Evolutionary conservation across 2,888 invertebrate species (phyloP), one percentile per base, ranked within the genome.

Genomic region (Ochropleura leucogaster): DNA sequence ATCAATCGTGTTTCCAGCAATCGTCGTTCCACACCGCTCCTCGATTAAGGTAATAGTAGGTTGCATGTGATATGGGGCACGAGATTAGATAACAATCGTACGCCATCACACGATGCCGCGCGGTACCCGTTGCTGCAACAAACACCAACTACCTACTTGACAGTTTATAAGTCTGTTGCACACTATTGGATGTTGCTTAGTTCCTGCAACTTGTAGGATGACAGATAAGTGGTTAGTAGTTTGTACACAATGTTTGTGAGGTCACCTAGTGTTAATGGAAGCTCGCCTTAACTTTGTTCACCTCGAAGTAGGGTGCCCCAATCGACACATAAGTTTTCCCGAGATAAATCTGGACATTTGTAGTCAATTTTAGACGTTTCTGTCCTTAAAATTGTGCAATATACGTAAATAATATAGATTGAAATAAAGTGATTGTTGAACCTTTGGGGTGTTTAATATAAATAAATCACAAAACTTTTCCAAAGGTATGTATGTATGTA

Each of bases 61-160:
- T 67, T 80, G 80, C 66, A 72, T 80, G 80, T 63, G 80, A 80
- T 63, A 80, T 80, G 40, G 66, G 53, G 57, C 74, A 63, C 30
- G 30, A 80, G 74, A 80, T 78, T 67, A 78, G 78, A 80, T 80
- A 18, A 40, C 44, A 53, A 80, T 80, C 78, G 18, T 12, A 12
- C 42, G 51, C 55, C 42, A 67, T 66, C 20, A 40, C 60, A 53
- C 60, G 44, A 30, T 30, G 44, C 60, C 63, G 44, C 40, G n/a
- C 64, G 46, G 30, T 20, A 30, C 44, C 46, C 42, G 64, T 59
- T 74, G 59, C 53, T 74, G 74, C 57, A 64, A 51, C 49, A 55
- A 62, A 62, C 57, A n/a, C n/a, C 62, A 62, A 44, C n/a, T 53
- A 57, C 47, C 53, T 80, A 9, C 7, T n/a, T 47, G 63, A 60